These are phyloP conservation scores for Rhopalosiphum padi DNA, from an alignment of 1,140 invertebrate species.

Conservation along the genomic window DNA sequence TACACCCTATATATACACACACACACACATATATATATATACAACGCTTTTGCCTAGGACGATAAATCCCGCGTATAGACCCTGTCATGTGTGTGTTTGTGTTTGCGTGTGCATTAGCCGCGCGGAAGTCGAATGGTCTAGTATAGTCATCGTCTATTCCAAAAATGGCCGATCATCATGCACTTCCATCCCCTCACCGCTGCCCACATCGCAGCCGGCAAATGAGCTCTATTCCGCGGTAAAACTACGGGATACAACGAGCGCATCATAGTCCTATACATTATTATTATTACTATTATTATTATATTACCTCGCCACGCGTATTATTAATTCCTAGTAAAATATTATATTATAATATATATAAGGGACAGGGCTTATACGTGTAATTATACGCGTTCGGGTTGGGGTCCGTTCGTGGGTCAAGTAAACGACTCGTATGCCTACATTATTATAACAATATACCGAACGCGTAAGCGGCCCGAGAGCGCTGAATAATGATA, in stretches of 20 bases:
- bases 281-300: not conserved
- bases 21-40: not conserved
- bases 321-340: slow-evolving; percentile 37
- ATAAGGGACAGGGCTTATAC: slow-evolving; percentile 8
- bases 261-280: not conserved
- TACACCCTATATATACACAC: not conserved
- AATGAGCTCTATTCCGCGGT: slow-evolving; percentile 39
- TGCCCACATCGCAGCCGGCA: not conserved
- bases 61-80: slow-evolving; percentile 35
- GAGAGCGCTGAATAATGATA: not conserved
- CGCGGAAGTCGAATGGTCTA: slow-evolving; percentile 49
- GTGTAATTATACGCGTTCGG: not conserved
- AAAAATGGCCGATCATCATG: slow-evolving; percentile 36
- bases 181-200: not conserved
- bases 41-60: slow-evolving; percentile 45
- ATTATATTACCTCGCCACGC: not conserved
- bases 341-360: slow-evolving; percentile 7
- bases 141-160: slow-evolving; percentile 48
- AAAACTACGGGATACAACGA: slow-evolving; percentile 23
- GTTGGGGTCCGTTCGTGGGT: not conserved
- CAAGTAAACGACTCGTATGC: not conserved
- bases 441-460: not conserved
- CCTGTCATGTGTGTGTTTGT: slow-evolving; percentile 8
- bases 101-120: slow-evolving; percentile 9
- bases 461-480: not conserved